Evolutionary conservation across 1,140 invertebrate species (phyloP).

Genomic region (Heliconius hermathena): DNA sequence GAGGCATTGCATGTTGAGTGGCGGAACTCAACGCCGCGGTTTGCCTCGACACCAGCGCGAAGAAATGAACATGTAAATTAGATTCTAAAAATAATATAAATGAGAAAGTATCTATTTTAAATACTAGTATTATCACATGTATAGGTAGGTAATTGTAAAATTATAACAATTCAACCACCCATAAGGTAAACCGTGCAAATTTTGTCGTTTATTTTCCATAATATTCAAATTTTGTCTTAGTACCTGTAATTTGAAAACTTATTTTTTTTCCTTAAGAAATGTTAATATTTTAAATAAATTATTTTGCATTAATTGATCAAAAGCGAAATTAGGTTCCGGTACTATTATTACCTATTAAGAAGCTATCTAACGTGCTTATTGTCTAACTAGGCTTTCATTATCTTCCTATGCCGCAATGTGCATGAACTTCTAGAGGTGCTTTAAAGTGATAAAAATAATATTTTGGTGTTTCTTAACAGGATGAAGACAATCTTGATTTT

Average conservation of each 20-base stretch:
- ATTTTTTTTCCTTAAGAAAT: too few species aligned
- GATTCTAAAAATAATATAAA: neutral
- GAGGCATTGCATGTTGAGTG: too few species aligned
- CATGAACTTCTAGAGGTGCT: neutral
- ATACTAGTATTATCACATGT: neutral
- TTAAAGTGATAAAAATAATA: neutral
- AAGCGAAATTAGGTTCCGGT: too few species aligned
- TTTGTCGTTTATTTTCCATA: too few species aligned
- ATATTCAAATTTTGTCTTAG: too few species aligned
- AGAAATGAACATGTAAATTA: neutral
- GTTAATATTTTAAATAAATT: too few species aligned
- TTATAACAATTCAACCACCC: neutral
- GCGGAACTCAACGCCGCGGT: too few species aligned
- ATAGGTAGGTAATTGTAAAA: neutral
- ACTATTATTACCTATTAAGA: too few species aligned
- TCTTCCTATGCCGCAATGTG: neutral
- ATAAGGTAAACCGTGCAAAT: neutral
- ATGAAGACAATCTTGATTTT: conserved; percentile 63
- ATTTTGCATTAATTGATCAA: too few species aligned
- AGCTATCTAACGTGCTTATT: too few species aligned
- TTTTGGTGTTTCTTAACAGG: conserved; percentile 44
- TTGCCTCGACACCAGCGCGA: too few species aligned
- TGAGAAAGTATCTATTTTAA: neutral
- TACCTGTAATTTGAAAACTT: too few species aligned
- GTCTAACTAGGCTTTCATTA: neutral